Percentiles rank a stretch among this genome's conserved stretches.
These are phyloP conservation scores for Ceramica pisi DNA, from an alignment of 2,888 invertebrate genomes.

Conservation along the genomic window DNA sequence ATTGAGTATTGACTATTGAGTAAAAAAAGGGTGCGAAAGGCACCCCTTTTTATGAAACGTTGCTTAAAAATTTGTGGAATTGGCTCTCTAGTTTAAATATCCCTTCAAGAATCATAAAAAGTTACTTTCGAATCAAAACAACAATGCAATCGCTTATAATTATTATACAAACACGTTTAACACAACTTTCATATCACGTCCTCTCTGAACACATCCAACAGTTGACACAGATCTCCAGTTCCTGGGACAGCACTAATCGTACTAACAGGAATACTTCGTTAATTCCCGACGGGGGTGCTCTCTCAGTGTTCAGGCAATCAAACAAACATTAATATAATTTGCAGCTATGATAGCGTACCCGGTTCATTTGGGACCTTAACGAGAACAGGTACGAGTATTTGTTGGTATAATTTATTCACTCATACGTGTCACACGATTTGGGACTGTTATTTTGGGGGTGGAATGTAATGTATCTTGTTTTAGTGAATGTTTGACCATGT, in stretches of 20 bases:
- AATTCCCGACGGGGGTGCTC: conserved; percentile 42
- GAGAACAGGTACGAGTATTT: conserved; percentile 44
- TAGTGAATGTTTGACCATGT: neutral
- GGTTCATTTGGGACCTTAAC: conserved; percentile 49
- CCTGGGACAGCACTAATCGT: conserved; percentile 26
- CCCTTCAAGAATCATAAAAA: neutral
- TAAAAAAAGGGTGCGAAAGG: too few species aligned
- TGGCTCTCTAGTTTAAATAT: neutral
- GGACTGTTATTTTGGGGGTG: conserved; percentile 29
- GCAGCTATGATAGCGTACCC: conserved; percentile 62
- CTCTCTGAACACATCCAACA: neutral
- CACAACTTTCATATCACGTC: neutral
- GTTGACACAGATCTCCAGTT: conserved; percentile 36
- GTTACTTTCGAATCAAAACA: neutral
- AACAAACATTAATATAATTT: conserved; percentile 70
- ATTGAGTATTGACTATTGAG: too few species aligned
- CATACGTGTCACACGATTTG: conserved; percentile 40
- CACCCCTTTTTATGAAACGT: too few species aligned
- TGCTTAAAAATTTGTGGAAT: too few species aligned
- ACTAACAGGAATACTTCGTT: conserved; percentile 26
- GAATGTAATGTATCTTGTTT: conserved; percentile 24
- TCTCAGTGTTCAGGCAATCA: conserved; percentile 54
- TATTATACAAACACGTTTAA: neutral
- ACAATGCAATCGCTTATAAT: neutral
- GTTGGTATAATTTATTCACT: conserved; percentile 58